A percentile compares a stretch with the other conserved stretches of the same genome.
These are phyloP conservation scores for Carlito syrichta DNA, from an alignment of 2,113 vertebrate species.

Conservation along the genomic window DNA sequence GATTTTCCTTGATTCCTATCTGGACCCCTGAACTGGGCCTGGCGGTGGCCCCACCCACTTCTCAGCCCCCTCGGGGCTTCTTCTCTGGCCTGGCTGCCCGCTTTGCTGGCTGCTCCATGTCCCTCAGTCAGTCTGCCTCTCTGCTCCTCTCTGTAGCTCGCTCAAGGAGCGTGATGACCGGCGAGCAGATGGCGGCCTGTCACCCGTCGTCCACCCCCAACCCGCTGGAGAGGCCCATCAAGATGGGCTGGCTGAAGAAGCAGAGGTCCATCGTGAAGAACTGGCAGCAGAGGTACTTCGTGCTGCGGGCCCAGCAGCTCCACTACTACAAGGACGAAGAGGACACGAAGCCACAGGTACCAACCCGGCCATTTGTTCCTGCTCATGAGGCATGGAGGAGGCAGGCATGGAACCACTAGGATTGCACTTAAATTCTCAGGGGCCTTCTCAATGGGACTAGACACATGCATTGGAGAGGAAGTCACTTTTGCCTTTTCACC, in stretches of 20 bases:
- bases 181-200: constrained; percentile 76
- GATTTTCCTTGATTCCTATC: background rate
- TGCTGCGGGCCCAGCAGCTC: constrained; percentile 89
- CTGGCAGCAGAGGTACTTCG: constrained; percentile 95
- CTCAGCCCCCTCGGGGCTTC: background rate
- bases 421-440: accelerated
- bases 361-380: background rate
- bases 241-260: constrained; percentile 95
- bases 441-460: background rate
- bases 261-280: constrained; percentile 95
- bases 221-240: constrained; percentile 89
- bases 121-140: background rate
- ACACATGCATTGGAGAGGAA: background rate
- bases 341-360: constrained; percentile 90
- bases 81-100: accelerated
- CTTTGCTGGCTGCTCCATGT: accelerated
- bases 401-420: accelerated
- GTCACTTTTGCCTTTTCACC: background rate
- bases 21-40: background rate
- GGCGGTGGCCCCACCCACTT: background rate
- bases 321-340: constrained; percentile 95
- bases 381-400: accelerated
- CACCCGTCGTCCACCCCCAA: constrained; percentile 60
- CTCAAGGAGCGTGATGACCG: constrained; percentile 90
- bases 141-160: constrained; percentile 83